Conservation (phyloP, 2,113 vertebrate species). For the Thinocorus orbignyianus region DNA sequence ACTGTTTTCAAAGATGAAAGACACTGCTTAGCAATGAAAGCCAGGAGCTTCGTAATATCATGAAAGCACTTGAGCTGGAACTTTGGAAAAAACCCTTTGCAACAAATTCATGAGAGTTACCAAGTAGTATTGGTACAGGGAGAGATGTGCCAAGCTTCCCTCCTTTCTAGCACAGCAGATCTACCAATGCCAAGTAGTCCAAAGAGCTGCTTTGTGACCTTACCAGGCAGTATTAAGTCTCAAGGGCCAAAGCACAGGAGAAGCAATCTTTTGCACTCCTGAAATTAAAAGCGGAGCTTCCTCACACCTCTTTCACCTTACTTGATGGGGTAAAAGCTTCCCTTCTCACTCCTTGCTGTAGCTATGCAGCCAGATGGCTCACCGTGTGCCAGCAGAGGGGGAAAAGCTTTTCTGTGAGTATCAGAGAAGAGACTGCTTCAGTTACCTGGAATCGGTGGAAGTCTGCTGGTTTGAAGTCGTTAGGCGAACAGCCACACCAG, state of each 20-base stretch:
- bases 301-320: neutral
- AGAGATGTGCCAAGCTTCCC: neutral
- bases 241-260: neutral
- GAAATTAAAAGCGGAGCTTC: neutral
- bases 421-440: neutral
- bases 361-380: neutral
- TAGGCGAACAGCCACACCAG: constrained; percentile 93
- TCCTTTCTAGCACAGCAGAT: neutral
- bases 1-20: neutral
- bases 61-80: neutral
- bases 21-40: neutral
- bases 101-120: neutral
- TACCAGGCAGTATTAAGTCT: rapidly evolving
- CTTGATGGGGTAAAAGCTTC: neutral
- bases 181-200: neutral
- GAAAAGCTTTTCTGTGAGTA: neutral
- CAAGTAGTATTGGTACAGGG: neutral
- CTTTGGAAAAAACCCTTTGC: neutral
- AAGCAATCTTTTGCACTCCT: neutral
- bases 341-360: neutral
- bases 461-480: constrained; percentile 91
- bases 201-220: neutral
- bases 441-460: constrained; percentile 97
- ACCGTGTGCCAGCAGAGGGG: neutral
- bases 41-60: neutral